Evolutionary conservation across 2,797 vertebrate genomes (phyloP), one percentile per base, ranked within the genome.

Genomic region (Antennarius maculatus): DNA sequence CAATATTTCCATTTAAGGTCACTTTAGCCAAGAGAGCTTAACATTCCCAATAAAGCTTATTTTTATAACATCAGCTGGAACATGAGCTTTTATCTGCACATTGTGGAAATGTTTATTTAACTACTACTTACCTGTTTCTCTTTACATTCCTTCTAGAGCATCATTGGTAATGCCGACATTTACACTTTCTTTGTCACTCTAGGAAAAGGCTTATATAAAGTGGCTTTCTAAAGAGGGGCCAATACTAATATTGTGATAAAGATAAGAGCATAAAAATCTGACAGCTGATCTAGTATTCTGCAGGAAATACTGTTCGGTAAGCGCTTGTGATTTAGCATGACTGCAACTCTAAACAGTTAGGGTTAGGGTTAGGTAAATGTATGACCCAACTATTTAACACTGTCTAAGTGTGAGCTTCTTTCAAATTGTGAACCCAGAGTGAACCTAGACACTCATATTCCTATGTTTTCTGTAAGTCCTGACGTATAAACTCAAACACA

Each of bases 1-100:
- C 73, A 72, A 46, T 61, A 27, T 78, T 76, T 31, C 86, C 87
- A 79, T 86, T 69, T 88, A 90, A 61, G 88, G 89, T 42, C n/a
- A 75, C 80, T 71, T 81, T 41, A 79, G 66, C 81, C 8, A 50
- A 66, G 48, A 49, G 5, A 18, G 54, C 51, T 54, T 13, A 54
- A 76, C 51, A 71, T 51, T 46, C 16, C 42, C 57, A 52, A n/a
- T 17, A 27, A 28, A 1, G 48, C 39, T 6, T 60, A 43, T 62
- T 74, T 61, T 47, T 51, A 67, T 16, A 71, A 70, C 56, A 62
- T 61, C 23, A 73, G 74, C 74, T 79, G 34, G 70, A 78, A 60
- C 54, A 64, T 55, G 41, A 7, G 34, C 5, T 51, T 77, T 41
- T 14, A 60, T 48, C 50, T 31, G n/a, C 37, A 18, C 13, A 16